Evolutionary conservation across 2,888 invertebrate species (phyloP).

Genomic region (Gortyna flavago): DNA sequence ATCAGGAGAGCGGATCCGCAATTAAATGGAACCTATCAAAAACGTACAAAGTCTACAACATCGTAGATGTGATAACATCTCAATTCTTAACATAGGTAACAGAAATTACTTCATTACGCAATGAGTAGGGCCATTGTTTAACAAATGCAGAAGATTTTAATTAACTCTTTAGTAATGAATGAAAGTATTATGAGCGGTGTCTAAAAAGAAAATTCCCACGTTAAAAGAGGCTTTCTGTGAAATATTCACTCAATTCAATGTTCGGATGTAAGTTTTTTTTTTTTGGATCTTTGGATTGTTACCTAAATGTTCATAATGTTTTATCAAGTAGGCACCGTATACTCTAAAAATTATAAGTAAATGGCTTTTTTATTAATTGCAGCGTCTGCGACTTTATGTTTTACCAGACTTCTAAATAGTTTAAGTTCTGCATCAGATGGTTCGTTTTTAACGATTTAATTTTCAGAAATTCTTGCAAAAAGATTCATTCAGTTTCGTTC

Average conservation of each 20-base stretch:
- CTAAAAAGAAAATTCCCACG: constrained; percentile 52
- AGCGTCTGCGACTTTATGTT: no score
- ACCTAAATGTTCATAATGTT: neutral
- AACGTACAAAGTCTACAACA: constrained; percentile 2
- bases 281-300: neutral
- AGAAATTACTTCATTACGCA: constrained; percentile 44
- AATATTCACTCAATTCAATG: constrained; percentile 20
- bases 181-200: constrained; percentile 18
- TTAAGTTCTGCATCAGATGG: neutral
- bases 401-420: neutral
- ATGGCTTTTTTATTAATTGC: neutral
- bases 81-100: constrained; percentile 15
- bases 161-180: constrained; percentile 39
- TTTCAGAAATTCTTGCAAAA: neutral
- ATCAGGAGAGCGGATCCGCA: neutral
- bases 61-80: constrained; percentile 22
- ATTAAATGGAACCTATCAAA: neutral
- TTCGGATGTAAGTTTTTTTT: neutral
- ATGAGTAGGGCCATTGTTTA: constrained; percentile 43
- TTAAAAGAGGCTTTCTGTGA: constrained; percentile 48
- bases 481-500: no score
- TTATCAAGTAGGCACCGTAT: neutral
- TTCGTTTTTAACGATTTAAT: neutral
- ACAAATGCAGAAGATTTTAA: constrained; percentile 42
- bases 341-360: neutral